Evolutionary conservation across 2,888 invertebrate genomes (phyloP).

Genomic region (Tenthredo livida): DNA sequence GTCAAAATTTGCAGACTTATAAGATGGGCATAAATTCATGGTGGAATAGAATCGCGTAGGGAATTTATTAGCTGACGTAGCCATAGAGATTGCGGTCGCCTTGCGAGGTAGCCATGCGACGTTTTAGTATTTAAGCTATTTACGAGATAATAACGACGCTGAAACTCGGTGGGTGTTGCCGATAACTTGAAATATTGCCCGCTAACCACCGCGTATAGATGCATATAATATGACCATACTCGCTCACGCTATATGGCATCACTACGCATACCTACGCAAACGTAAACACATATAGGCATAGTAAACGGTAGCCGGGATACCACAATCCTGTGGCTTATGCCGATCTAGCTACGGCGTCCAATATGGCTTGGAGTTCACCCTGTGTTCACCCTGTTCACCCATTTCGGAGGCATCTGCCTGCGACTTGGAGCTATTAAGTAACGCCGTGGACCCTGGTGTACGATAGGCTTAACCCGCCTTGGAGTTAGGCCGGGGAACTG

Average conservation of each 20-base stretch:
- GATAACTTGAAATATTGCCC: constrained; percentile 43
- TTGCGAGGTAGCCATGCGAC: constrained; percentile 27
- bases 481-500: constrained; percentile 39
- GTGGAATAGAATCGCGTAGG: not conserved
- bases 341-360: constrained; percentile 36
- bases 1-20: constrained; percentile 35
- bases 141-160: constrained; percentile 45
- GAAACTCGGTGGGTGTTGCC: constrained; percentile 26
- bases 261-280: constrained; percentile 2
- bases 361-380: constrained; percentile 48
- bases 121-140: constrained; percentile 51
- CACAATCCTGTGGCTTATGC: constrained; percentile 51
- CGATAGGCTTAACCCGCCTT: constrained; percentile 36
- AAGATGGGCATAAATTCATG: constrained; percentile 26
- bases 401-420: constrained; percentile 48
- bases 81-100: constrained; percentile 25
- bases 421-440: constrained; percentile 51
- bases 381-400: constrained; percentile 47
- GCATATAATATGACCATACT: constrained; percentile 24
- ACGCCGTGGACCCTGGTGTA: constrained; percentile 44
- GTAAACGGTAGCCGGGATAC: constrained; percentile 31
- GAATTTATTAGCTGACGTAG: constrained; percentile 49
- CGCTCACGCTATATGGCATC: not conserved
- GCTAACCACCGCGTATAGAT: constrained; percentile 31
- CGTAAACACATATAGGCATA: constrained; percentile 11